Evolutionary conservation across 2,797 vertebrate species (phyloP).

Genomic region (Potorous gilbertii): DNA sequence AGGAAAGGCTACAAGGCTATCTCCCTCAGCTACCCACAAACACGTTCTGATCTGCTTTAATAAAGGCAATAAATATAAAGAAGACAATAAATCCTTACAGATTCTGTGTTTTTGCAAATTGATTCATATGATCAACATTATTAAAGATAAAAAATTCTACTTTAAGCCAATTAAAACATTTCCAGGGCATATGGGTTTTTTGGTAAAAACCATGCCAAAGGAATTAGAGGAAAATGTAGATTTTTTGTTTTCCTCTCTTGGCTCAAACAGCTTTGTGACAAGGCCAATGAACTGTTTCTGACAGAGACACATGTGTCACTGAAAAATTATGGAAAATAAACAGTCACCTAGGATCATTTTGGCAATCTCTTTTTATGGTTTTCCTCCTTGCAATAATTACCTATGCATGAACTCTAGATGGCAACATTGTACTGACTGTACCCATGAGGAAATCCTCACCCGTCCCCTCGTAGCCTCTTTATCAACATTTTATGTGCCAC

Average conservation of each 20-base stretch:
- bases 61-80: constrained; percentile 12
- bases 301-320: not conserved
- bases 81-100: not conserved
- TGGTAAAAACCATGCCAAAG: constrained; percentile 40
- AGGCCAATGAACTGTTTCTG: constrained; percentile 54
- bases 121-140: constrained; percentile 64
- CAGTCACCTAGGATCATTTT: constrained; percentile 56
- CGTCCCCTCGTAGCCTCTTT: constrained; percentile 84
- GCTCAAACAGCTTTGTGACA: constrained; percentile 62
- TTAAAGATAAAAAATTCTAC: constrained; percentile 60
- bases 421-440: constrained; percentile 92
- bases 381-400: constrained; percentile 80
- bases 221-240: constrained; percentile 59
- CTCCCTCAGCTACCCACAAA: constrained; percentile 29
- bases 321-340: constrained; percentile 67
- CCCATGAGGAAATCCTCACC: constrained; percentile 78
- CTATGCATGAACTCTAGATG: constrained; percentile 90
- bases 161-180: constrained; percentile 28
- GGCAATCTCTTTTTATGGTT: constrained; percentile 46
- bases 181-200: not conserved
- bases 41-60: not conserved
- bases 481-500: constrained; percentile 89
- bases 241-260: constrained; percentile 43
- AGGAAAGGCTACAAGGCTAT: constrained; percentile 8
- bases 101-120: constrained; percentile 24